phyloP scores from a whole-genome alignment of 2,797 vertebrate species.

The Pangasius mekongensis region DNA sequence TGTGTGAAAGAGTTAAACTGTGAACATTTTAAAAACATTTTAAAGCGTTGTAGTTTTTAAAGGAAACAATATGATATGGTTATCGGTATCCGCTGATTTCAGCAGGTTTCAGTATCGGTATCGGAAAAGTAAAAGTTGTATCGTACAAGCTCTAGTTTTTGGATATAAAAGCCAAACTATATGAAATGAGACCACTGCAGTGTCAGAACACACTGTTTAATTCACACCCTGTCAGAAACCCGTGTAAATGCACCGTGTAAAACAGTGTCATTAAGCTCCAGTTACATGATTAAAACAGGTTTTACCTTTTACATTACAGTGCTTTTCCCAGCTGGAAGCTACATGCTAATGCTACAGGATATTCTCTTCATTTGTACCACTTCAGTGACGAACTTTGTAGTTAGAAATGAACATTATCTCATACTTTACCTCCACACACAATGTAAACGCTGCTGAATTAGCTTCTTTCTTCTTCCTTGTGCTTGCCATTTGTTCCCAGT shows the following conservation, averaged over 20 bases:
- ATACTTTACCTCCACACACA: constrained; percentile 49
- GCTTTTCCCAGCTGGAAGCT: neutral
- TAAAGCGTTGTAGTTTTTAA: neutral
- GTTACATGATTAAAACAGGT: neutral
- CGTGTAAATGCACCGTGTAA: neutral
- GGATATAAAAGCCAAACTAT: neutral
- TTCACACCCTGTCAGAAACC: neutral
- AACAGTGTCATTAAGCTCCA: neutral
- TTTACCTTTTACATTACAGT: neutral
- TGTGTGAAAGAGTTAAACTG: neutral
- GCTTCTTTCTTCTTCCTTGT: constrained; percentile 23
- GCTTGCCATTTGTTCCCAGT: constrained; percentile 21
- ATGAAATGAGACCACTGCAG: neutral
- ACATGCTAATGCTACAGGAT: neutral
- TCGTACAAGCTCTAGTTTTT: neutral
- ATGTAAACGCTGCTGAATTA: constrained; percentile 28
- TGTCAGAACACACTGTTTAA: neutral
- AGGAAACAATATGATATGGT: neutral
- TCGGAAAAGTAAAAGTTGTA: neutral
- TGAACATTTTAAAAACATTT: neutral
- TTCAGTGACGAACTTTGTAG: neutral
- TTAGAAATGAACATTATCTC: neutral
- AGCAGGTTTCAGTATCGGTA: neutral
- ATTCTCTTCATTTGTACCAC: neutral
- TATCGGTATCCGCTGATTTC: neutral